These are phyloP conservation scores for Halcyon leucocephala DNA, from an alignment of 2,797 vertebrate genomes.

Conservation along the genomic window DNA sequence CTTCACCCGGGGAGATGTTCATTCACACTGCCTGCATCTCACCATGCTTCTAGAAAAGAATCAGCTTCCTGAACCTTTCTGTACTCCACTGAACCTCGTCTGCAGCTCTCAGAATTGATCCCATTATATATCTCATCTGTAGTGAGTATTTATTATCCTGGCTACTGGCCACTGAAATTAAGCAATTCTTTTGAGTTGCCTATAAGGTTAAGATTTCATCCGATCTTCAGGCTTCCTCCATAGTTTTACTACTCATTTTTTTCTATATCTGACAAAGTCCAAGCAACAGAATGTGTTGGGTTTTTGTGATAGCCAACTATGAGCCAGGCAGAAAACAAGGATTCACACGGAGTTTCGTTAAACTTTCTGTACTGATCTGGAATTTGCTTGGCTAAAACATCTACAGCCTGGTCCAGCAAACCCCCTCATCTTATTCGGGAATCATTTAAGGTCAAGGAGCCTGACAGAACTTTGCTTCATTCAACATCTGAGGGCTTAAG, in stretches of 20 bases:
- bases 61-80: neutral
- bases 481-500: constrained; percentile 18
- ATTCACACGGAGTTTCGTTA: constrained; percentile 24
- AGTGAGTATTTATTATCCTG: neutral
- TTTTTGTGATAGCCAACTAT: neutral
- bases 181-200: neutral
- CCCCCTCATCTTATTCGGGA: constrained; percentile 18
- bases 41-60: neutral
- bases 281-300: neutral
- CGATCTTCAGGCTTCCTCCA: neutral
- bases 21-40: neutral
- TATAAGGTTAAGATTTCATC: neutral
- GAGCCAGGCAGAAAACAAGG: constrained; percentile 14
- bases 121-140: neutral
- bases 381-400: constrained; percentile 48
- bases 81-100: neutral
- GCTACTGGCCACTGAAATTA: neutral
- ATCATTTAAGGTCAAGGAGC: constrained; percentile 63
- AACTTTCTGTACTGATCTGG: constrained; percentile 45
- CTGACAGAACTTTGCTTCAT: neutral
- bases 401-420: constrained; percentile 1
- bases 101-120: neutral
- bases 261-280: neutral
- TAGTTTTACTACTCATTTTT: neutral
- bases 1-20: neutral